A percentile compares a stretch with the other conserved stretches of the same genome.
Conservation (phyloP, 2,797 vertebrate genomes). For the Neostethus bicornis region DNA sequence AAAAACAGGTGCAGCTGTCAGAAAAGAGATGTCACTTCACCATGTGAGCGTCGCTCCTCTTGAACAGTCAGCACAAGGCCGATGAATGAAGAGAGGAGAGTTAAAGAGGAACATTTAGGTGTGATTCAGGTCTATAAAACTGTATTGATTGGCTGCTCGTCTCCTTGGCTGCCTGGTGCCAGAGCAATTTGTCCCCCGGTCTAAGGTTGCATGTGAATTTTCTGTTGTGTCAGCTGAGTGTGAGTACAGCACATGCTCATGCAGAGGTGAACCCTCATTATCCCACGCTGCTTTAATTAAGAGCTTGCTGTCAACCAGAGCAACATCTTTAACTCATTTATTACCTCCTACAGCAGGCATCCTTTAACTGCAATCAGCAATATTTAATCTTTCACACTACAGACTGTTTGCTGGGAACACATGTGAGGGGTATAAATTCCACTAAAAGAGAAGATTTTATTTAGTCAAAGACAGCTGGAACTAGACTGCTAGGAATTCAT, state of each 20-base stretch:
- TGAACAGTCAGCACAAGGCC: conserved; percentile 35
- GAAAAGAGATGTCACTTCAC: conserved; percentile 19
- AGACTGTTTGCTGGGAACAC: conserved; percentile 32
- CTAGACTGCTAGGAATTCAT: neutral
- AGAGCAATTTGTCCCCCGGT: conserved; percentile 64
- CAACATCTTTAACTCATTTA: conserved; percentile 66
- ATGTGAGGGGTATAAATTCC: conserved; percentile 38
- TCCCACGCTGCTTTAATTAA: conserved; percentile 73
- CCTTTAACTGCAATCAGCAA: conserved; percentile 28
- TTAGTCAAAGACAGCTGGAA: neutral
- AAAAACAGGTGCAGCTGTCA: conserved; percentile 35
- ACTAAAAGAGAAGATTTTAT: conserved; percentile 18
- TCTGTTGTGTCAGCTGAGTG: conserved; percentile 79
- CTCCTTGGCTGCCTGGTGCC: conserved; percentile 62
- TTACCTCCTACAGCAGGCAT: conserved; percentile 55
- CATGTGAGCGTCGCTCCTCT: conserved; percentile 14
- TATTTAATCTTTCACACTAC: conserved; percentile 49
- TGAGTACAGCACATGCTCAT: conserved; percentile 61
- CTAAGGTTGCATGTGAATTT: conserved; percentile 72
- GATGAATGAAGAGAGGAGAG: conserved; percentile 50
- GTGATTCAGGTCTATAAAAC: conserved; percentile 68
- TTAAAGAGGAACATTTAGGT: conserved; percentile 61
- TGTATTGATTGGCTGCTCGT: conserved; percentile 69
- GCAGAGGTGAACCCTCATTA: conserved; percentile 69
- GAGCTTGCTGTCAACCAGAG: conserved; percentile 56